Evolutionary conservation across 2,888 invertebrate genomes (phyloP), one percentile per base, ranked within the genome.

Genomic region (Pseudeuparius sepicola): DNA sequence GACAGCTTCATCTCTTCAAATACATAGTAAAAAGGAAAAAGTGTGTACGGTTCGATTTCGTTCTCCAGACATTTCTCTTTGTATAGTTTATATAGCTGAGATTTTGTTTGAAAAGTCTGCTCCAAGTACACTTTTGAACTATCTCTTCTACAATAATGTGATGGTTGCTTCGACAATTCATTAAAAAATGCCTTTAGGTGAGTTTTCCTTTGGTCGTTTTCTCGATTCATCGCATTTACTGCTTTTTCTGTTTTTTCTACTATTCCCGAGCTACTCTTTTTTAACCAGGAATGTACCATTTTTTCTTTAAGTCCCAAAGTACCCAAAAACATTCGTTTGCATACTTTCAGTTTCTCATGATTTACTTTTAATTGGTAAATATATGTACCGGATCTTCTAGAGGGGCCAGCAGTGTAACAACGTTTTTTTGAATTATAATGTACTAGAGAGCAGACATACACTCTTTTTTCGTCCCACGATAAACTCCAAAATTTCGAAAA

Each of bases 101-200:
- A 14, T 29, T 38, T 38, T 6, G 34, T 17, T 23, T 29, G 13
- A 16, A 38, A 38, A 20, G 25, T 16, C 23, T 35, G 29, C 15
- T 38, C 38, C 15, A 38, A 24, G 14, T 38, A 38, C 4, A 38
- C 24, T 29, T 38, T 38, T 14, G 27, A 25, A 28, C 26, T 36
- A 23, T 29, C 32, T 29, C 16, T 18, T 24, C 38, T 14, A 17
- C 34, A 36, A 29, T 38, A 38, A 18, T 35, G 38, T 11, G 14
- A 24, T 20, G 18, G 24, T 13, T 34, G 24, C 16, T 36, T 38
- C 10, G 38, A 34, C 13, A 31, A 14, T 13, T 5, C 9, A 9
- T 31, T 3, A 31, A 31, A 31, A 31, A 23, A 31, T 23, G 4
- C 24, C 23, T 31, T 20, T 11, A 31, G 10, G 13, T 18, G 14